Conservation (phyloP, 2,113 vertebrate species). For the Neogobius melanostomus region DNA sequence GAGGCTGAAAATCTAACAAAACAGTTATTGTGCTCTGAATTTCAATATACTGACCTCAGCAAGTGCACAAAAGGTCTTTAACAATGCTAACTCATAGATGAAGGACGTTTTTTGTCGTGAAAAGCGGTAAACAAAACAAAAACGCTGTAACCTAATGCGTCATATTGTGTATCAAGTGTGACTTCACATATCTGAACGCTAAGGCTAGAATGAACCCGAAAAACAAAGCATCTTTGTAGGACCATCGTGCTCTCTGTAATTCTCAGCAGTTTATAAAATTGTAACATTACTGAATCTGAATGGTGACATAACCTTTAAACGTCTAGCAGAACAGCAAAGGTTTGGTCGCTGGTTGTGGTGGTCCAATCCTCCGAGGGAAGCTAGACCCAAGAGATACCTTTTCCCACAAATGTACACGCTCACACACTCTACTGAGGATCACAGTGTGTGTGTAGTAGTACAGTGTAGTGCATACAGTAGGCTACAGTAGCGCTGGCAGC, state of each 20-base stretch:
- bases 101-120: conserved; percentile 25
- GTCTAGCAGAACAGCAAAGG: conserved; percentile 25
- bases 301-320: too few species aligned
- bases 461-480: conserved; percentile 14
- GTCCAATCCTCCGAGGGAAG: conserved; percentile 46
- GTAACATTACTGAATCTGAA: too few species aligned
- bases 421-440: conserved; percentile 23
- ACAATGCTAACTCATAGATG: conserved; percentile 29
- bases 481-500: conserved; percentile 25
- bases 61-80: conserved; percentile 36
- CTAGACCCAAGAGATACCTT: conserved; percentile 51
- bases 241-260: too few species aligned
- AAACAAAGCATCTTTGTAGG: too few species aligned
- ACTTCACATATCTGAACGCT: background rate
- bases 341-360: conserved; percentile 51
- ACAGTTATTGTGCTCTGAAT: conserved; percentile 24
- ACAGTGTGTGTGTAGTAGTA: conserved; percentile 39
- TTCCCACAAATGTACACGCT: conserved; percentile 4
- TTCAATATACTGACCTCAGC: conserved; percentile 29
- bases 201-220: too few species aligned
- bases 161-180: conserved; percentile 13
- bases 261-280: too few species aligned
- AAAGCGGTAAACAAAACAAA: conserved; percentile 26
- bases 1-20: conserved; percentile 17
- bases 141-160: conserved; percentile 8